Percentiles rank a stretch among this genome's conserved stretches.
Conservation (phyloP, 2,113 vertebrate species). For the Pseudorectes ferrugineus region DNA sequence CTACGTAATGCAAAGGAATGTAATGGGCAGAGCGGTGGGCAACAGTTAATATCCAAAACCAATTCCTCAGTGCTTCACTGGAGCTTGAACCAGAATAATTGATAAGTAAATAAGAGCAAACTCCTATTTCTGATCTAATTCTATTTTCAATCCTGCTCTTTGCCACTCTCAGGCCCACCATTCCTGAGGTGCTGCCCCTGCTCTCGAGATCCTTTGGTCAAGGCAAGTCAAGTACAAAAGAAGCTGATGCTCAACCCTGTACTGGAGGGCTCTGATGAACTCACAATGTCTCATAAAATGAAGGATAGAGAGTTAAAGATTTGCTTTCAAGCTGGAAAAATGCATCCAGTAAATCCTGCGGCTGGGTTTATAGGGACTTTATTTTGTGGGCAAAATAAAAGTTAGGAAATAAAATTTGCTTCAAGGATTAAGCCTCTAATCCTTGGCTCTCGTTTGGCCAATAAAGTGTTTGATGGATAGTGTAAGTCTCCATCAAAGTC, state of each 20-base stretch:
- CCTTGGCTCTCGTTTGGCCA: constrained; percentile 21
- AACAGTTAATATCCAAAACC: not conserved
- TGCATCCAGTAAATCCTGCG: not conserved
- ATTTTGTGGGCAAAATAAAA: constrained; percentile 46
- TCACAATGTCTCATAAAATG: not conserved
- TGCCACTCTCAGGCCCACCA: not conserved
- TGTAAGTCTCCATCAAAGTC: not conserved
- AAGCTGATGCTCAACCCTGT: not conserved
- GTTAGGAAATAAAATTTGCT: constrained; percentile 51
- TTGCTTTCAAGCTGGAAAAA: constrained; percentile 20
- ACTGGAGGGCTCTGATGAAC: not conserved
- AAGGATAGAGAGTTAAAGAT: not conserved
- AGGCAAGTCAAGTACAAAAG: not conserved
- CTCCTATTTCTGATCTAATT: not conserved
- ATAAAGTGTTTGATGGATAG: constrained; percentile 3
- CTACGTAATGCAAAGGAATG: not conserved
- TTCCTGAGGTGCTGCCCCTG: not conserved
- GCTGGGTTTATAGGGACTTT: constrained; percentile 13
- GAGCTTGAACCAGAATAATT: not conserved
- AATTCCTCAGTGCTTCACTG: not conserved
- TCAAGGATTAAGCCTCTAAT: constrained; percentile 46
- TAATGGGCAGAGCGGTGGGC: not conserved
- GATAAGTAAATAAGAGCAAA: not conserved
- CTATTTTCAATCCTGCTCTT: not conserved
- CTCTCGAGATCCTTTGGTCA: not conserved